Base-by-base conservation (phyloP, 1,140 invertebrate genomes). In the Portunus trituberculatus region DNA sequence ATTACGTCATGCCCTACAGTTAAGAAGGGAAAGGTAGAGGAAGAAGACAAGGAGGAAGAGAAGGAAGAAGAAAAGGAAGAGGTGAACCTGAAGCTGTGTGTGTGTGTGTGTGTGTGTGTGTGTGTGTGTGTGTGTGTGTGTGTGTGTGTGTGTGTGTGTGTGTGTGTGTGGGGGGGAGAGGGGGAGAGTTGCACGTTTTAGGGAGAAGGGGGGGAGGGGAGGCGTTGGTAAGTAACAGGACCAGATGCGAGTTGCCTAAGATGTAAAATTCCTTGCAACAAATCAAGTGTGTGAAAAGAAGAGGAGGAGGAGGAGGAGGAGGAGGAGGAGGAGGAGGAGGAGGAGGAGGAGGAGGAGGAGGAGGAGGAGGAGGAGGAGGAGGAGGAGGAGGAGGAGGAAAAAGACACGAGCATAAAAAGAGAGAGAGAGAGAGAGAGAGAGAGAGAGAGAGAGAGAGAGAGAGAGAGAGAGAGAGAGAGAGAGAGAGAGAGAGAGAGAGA, bases 361-460 rank as follows among this genome's bases (percentile, higher is more conserved):
- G 82, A 93, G 48, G 45, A 48, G 48, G 39, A 86, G 84, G 76
- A 48, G 25, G 82, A 59, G 28, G 10, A 32, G 48, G 31, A 82
- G 39, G 46, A 82, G 86, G 76, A 93, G 76, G n/a, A 46, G 59
- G 32, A 84, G 76, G 59, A 59, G 31, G 46, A 82, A 67, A 82
- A 32, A 82, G 76, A 82, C 16, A 93, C 29, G n/a, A 25, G 67
- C n/a, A 84, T 52, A 84, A 32, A 32, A 28, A 46, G 39, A 83
- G 92, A 45, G 39, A 87, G 46, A 92, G 91, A 45, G 32, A 92
- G 91, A 92, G 91, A 31, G 32, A 82, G 91, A 92, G 67, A 45
- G 32, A 83, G 91, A 92, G 91, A 59, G 32, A n/a, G 82, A 93
- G 16, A n/a, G 32, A 52, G 48, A 59, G 16, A 82, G 32, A 39